These are phyloP conservation scores for Caenorhabditis zanzibari DNA, from an alignment of 2,888 invertebrate genomes.

Conservation along the genomic window DNA sequence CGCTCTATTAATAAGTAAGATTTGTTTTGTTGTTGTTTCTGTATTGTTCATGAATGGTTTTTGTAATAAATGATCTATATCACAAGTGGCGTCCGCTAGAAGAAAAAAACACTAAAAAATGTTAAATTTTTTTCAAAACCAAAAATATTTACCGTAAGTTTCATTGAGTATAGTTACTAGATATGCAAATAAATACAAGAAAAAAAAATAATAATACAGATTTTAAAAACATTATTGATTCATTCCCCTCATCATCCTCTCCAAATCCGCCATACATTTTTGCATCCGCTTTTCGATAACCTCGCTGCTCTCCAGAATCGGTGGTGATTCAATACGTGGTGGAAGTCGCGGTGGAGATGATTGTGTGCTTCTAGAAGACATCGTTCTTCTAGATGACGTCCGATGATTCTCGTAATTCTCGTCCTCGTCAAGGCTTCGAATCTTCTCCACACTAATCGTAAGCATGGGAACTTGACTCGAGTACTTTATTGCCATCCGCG, in stretches of 20 bases:
- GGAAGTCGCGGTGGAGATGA: constrained; percentile 11
- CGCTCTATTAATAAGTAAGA: no score
- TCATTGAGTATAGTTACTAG: no score
- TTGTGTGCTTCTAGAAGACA: constrained; percentile 18
- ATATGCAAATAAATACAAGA: no score
- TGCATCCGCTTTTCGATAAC: constrained; percentile 45
- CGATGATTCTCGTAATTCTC: constrained; percentile 1
- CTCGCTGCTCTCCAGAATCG: constrained; percentile 55
- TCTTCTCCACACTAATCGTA: constrained; percentile 48
- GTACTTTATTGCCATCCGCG: constrained; percentile 40
- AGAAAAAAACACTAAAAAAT: no score
- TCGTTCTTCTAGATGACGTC: constrained; percentile 3
- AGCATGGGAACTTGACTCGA: constrained; percentile 58
- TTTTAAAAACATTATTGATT: constrained; percentile 12
- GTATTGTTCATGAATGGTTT: no score
- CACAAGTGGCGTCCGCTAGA: no score
- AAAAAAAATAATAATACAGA: no score
- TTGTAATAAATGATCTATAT: no score
- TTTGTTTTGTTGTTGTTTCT: no score
- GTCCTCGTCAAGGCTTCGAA: constrained; percentile 23
- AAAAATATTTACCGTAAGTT: no score
- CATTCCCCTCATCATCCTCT: constrained; percentile 42
- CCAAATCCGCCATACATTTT: constrained; percentile 46
- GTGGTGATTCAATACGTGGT: constrained; percentile 22
- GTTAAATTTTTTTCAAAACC: no score